These are phyloP conservation scores for Hyperopisus bebe DNA, from an alignment of 2,113 vertebrate genomes.

Conservation along the genomic window DNA sequence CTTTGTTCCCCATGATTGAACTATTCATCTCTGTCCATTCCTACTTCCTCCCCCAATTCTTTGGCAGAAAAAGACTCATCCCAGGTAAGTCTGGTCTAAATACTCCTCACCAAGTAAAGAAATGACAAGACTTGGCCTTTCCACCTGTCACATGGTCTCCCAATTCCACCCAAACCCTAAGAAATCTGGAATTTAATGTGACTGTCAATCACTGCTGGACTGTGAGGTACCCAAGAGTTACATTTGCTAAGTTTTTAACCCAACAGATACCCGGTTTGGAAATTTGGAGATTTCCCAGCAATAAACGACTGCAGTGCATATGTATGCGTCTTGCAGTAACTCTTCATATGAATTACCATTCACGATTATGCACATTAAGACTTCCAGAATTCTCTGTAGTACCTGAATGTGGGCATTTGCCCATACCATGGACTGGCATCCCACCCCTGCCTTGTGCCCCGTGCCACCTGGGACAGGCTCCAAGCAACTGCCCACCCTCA, in stretches of 20 bases:
- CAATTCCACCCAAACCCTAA: not conserved
- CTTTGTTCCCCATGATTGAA: slow-evolving; percentile 54
- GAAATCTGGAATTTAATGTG: not conserved
- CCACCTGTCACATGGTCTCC: not conserved
- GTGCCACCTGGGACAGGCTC: not conserved
- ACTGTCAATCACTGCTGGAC: not conserved
- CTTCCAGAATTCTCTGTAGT: not conserved
- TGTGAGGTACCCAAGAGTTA: not conserved
- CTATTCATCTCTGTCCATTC: slow-evolving; percentile 54
- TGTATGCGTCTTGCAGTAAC: not conserved
- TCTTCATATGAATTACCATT: not conserved
- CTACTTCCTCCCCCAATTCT: slow-evolving; percentile 27
- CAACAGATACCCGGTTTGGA: not conserved
- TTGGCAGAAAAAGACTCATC: not conserved
- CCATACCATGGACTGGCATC: not conserved
- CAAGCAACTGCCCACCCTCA: not conserved
- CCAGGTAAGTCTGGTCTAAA: slow-evolving; percentile 25
- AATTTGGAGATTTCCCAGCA: not conserved
- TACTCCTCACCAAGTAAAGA: slow-evolving; percentile 29
- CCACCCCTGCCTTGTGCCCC: not conserved
- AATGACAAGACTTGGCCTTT: slow-evolving; percentile 26
- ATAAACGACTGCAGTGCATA: not conserved
- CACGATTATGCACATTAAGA: not conserved
- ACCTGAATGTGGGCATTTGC: not conserved
- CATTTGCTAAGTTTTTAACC: not conserved